Evolutionary conservation across 2,888 invertebrate species (phyloP), one percentile per base, ranked within the genome.

Genomic region (Morinoia aosen): DNA sequence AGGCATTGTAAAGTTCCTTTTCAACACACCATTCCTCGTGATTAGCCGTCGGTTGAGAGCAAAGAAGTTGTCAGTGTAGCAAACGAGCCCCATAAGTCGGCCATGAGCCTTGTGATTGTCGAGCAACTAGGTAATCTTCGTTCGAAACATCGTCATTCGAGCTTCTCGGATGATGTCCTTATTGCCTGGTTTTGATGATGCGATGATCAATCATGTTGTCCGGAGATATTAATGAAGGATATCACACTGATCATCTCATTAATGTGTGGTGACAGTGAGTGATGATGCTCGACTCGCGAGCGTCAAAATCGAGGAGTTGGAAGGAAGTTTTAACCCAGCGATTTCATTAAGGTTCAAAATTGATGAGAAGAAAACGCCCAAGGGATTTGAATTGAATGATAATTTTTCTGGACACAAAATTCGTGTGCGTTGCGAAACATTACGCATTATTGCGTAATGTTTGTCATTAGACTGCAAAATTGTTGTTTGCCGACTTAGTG

Each of bases 161-260:
- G 90, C 57, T 33, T 57, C 48, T 33, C 19, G 93, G 48, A 93
- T 57, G 93, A 93, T 57, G 57, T 93, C 93, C 93, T 93, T 57
- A 93, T 93, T 90, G 12, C 56, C 14, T 33, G 48, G 93, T 57
- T 10, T 57, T 93, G 57, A 39, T 93, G 91, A 91, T 48, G 91
- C 14, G 91, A 56, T 56, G 56, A 93, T 93, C 93, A 93, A 57
- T 93, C 93, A 57, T 33, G 57, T 57, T 48, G 57, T 93, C 93
- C 48, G 19, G 57, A 19, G 93, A 93, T 14, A 93, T 93, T 93
- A 93, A 93, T 93, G 93, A 57, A 93, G 93, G 93, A 57, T 57
- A 93, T 93, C 48, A 57, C 93, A 93, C 93, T 93, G 58, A 93
- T 93, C 93, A 57, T 57, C 57, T 93, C 57, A 93, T 93, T 93